Evolutionary conservation across 2,888 invertebrate genomes (phyloP), one percentile per base, ranked within the genome.

Genomic region (Bursaphelenchus okinawaensis): DNA sequence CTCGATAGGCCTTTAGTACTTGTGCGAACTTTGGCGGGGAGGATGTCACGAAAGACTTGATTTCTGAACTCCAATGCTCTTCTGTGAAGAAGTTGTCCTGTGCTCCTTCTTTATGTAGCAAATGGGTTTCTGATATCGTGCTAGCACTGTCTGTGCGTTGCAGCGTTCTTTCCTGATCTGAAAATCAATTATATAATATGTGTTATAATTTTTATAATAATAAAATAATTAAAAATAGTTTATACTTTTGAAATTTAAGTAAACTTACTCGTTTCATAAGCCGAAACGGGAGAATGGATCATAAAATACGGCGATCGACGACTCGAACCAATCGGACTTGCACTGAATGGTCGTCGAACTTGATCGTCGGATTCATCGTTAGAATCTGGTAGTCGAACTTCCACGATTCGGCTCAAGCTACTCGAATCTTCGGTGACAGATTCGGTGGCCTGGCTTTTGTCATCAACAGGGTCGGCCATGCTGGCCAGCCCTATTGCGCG

Each of bases 1-100:
- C 75, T 23, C 80, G 75, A 62, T 80, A 80, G 26, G 80, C 80
- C 67, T 80, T 79, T 70, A 80, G 81, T 27, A 80, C 79, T 73
- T 80, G 62, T n/a, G 65, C 54, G 64, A 80, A 80, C 63, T 81
- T 81, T n/a, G 80, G 80, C 22, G 80, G 80, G 16, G 75, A 73
- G 23, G 72, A 62, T n/a, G 78, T 75, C 19, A 78, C 75, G 67
- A 80, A 79, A 56, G 76, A 75, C n/a, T 78, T 78, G 66, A 80
- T 78, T 58, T 79, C 80, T 26, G 78, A 78, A 62, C 77, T 73
- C 77, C 80, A 80, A 61, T 80, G 80, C 58, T 80, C 80, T 68
- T 80, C 80, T 27, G 73, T 75, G 55, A 52, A 67, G 24, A 63
- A 55, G 24, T 64, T 54, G 40, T 72, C 75, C 28, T 67, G 67